Evolutionary conservation across 1,140 invertebrate genomes (phyloP).

Genomic region (Chlorops oryzae): DNA sequence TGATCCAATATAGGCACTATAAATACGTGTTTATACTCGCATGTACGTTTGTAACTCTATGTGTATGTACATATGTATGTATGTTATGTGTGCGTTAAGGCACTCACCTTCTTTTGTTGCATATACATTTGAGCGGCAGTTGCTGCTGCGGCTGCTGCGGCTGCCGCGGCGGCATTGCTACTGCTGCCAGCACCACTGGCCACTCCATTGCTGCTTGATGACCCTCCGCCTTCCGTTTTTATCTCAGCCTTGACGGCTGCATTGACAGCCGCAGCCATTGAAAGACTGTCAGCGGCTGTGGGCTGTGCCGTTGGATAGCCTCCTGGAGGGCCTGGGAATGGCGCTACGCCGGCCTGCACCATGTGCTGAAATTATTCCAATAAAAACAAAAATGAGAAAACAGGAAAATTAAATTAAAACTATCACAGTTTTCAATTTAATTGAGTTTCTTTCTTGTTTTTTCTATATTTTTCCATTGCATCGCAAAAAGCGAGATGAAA

Average conservation of each 20-base stretch:
- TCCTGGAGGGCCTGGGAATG: slow-evolving; percentile 71
- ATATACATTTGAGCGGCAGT: slow-evolving; percentile 46
- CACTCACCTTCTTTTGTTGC: slow-evolving; percentile 46
- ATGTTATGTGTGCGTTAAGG: no score
- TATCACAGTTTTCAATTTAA: not conserved
- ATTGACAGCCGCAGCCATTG: slow-evolving; percentile 56
- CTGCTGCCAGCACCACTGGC: slow-evolving; percentile 9
- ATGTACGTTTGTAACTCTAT: no score
- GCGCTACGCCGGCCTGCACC: slow-evolving; percentile 87
- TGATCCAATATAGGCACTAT: no score
- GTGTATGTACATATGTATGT: no score
- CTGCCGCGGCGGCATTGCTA: slow-evolving; percentile 28
- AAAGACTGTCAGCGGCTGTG: slow-evolving; percentile 54
- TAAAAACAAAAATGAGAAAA: not conserved
- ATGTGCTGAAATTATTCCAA: slow-evolving; percentile 72
- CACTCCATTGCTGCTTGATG: slow-evolving; percentile 14
- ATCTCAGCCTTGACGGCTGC: slow-evolving; percentile 54
- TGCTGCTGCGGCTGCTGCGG: slow-evolving; percentile 49
- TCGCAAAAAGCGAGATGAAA: no score
- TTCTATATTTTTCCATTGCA: not conserved
- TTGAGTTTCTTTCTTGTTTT: not conserved
- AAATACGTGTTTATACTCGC: no score
- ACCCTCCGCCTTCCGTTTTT: slow-evolving; percentile 44
- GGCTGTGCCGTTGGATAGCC: slow-evolving; percentile 61
- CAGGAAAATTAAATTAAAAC: not conserved